These are phyloP conservation scores for Siniperca undulata DNA, from an alignment of 2,797 vertebrate genomes.

Conservation along the genomic window DNA sequence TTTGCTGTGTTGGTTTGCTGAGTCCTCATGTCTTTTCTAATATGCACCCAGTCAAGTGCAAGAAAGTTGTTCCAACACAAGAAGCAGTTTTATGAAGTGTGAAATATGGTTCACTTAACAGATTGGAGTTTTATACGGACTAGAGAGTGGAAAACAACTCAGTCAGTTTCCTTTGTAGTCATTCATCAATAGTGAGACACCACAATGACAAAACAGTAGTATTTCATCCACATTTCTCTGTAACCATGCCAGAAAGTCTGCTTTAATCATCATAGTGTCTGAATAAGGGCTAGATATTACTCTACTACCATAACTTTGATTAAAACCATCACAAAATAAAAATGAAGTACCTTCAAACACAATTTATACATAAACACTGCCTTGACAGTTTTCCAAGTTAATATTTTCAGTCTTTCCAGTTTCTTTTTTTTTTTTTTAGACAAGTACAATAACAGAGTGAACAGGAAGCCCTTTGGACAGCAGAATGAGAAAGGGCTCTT, in stretches of 20 bases:
- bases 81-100: slow-evolving; percentile 19
- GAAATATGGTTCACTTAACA: slow-evolving; percentile 8
- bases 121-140: slow-evolving; percentile 10
- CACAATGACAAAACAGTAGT: background rate
- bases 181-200: background rate
- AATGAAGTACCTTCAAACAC: background rate
- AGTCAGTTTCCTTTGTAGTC: background rate
- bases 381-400: background rate
- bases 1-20: slow-evolving; percentile 30
- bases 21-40: slow-evolving; percentile 18
- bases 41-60: slow-evolving; percentile 9
- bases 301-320: background rate
- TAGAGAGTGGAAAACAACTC: background rate
- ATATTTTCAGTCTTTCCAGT: background rate
- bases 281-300: background rate
- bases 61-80: background rate
- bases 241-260: background rate
- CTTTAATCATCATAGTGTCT: background rate
- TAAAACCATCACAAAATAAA: background rate
- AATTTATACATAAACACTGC: background rate
- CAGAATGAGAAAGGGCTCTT: slow-evolving; percentile 39
- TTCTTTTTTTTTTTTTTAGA: slow-evolving; percentile 10
- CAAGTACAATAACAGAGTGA: background rate
- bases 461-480: slow-evolving; percentile 46
- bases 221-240: background rate